Evolutionary conservation across 2,888 invertebrate genomes (phyloP).

Genomic region (Sthenelais limicola): DNA sequence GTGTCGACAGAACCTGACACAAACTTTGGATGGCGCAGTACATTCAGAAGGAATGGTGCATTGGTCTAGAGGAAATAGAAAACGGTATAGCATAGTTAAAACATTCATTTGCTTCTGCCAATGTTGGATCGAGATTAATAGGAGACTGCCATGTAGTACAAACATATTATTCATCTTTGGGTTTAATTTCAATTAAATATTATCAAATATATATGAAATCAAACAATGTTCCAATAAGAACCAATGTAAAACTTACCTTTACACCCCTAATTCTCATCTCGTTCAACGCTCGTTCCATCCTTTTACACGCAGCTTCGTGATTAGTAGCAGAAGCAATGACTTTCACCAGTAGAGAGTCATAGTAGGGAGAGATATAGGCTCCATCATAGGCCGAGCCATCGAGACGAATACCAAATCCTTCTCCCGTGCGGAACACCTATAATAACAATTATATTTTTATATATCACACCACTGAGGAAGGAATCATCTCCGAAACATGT

Average conservation of each 20-base stretch:
- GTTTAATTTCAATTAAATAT: too few relatives aligned
- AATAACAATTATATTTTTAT: too few relatives aligned
- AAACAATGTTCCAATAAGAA: background rate
- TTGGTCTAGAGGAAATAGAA: slow-evolving; percentile 80
- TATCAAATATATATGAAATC: too few relatives aligned
- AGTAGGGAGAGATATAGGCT: slow-evolving; percentile 97
- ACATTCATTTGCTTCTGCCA: too few relatives aligned
- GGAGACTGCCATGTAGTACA: too few relatives aligned
- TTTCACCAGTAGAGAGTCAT: slow-evolving; percentile 97
- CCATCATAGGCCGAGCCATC: slow-evolving; percentile 98
- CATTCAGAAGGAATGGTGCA: slow-evolving; percentile 97
- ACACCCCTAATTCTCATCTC: slow-evolving; percentile 98
- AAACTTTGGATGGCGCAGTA: slow-evolving; percentile 96
- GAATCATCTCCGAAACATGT: too few relatives aligned
- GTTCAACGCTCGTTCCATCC: slow-evolving; percentile 94
- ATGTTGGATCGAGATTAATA: too few relatives aligned
- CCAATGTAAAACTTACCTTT: slow-evolving; percentile 76
- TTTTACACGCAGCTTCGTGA: slow-evolving; percentile 90
- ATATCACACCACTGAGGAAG: background rate
- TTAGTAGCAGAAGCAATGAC: slow-evolving; percentile 94
- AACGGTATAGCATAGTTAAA: too few relatives aligned
- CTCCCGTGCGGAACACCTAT: slow-evolving; percentile 88
- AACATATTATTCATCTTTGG: too few relatives aligned
- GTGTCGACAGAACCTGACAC: slow-evolving; percentile 95
- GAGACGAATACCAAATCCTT: slow-evolving; percentile 98